Percentiles rank a stretch among this genome's conserved stretches.
phyloP scores from a whole-genome alignment of 2,797 vertebrate species.

The Myiotriccus ornatus region DNA sequence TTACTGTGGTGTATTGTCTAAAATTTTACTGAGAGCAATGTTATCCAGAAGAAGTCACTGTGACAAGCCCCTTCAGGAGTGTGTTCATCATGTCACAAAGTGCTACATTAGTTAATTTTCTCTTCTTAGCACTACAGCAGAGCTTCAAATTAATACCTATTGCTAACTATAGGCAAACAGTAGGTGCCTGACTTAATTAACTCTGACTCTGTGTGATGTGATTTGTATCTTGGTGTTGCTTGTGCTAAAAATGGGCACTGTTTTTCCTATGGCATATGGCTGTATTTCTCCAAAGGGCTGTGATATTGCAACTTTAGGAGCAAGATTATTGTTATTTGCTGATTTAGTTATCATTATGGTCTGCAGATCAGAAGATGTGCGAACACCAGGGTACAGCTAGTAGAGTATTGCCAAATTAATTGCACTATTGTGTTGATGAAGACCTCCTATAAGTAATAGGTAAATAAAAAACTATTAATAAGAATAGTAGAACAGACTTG shows the following conservation, averaged over 20 bases:
- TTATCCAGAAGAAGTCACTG: not conserved
- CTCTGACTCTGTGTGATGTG: slow-evolving; percentile 8
- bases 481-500: not conserved
- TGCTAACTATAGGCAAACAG: slow-evolving; percentile 32
- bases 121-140: not conserved
- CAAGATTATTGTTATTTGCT: not conserved
- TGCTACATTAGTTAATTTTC: slow-evolving; percentile 14
- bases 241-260: slow-evolving; percentile 1
- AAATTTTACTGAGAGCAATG: not conserved
- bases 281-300: slow-evolving; percentile 12
- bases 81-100: not conserved
- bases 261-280: not conserved
- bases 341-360: not conserved
- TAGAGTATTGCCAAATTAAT: not conserved
- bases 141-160: slow-evolving; percentile 31
- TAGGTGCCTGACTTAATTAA: slow-evolving; percentile 59
- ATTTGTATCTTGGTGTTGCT: not conserved
- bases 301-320: not conserved
- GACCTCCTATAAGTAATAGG: not conserved
- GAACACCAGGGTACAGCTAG: not conserved
- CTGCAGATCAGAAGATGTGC: not conserved
- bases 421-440: not conserved
- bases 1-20: not conserved
- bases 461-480: not conserved
- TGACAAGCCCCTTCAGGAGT: not conserved